These are phyloP conservation scores for Taurulus bubalis DNA, from an alignment of 2,113 vertebrate species.

Conservation along the genomic window DNA sequence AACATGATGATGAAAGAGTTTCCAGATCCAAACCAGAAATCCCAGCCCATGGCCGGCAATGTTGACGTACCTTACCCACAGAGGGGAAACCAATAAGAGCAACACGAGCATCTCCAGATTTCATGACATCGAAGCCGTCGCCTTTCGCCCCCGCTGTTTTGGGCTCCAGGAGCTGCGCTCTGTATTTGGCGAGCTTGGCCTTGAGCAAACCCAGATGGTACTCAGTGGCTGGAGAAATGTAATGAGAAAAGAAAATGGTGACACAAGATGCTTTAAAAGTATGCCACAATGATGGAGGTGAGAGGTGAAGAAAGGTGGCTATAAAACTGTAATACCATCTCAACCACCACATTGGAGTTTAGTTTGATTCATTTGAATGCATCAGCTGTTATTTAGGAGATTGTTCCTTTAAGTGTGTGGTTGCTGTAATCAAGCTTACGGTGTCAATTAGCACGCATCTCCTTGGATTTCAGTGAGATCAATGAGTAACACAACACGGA, in stretches of 20 bases:
- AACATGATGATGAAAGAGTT: not conserved
- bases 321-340: not conserved
- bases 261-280: not conserved
- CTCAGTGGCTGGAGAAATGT: constrained; percentile 89
- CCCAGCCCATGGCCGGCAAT: not conserved
- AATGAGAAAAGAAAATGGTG: not conserved
- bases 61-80: constrained; percentile 94
- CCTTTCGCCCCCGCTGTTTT: constrained; percentile 94
- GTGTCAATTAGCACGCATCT: not conserved
- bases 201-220: constrained; percentile 98
- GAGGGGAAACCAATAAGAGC: constrained; percentile 98
- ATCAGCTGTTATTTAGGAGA: too few relatives aligned
- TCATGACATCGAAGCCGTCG: constrained; percentile 99
- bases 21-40: not conserved
- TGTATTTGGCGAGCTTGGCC: constrained; percentile 97
- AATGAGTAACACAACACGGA: constrained; percentile 10
- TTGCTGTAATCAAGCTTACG: not conserved
- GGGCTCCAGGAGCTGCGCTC: constrained; percentile 95
- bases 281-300: not conserved
- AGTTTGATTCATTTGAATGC: too few relatives aligned
- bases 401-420: not conserved
- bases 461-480: not conserved
- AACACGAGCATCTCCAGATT: constrained; percentile 96
- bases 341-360: not conserved
- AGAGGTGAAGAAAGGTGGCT: not conserved